Percentiles rank a stretch among this genome's conserved stretches.
phyloP scores from a whole-genome alignment of 2,888 invertebrate species.

The Sisyra terminalis region DNA sequence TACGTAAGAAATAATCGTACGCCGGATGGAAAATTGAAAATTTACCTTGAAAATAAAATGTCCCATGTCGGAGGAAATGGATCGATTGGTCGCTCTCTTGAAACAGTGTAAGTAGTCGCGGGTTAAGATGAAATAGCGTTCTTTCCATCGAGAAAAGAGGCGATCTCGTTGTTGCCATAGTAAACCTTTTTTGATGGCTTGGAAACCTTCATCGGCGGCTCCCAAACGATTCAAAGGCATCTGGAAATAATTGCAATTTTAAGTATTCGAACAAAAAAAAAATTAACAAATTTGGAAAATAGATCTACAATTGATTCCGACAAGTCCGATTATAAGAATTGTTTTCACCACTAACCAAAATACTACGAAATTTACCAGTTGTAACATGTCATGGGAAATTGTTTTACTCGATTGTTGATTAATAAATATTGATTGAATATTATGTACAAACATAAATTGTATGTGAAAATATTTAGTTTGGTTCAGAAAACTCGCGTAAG shows the following conservation, averaged over 20 bases:
- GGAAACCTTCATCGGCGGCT: conserved; percentile 26
- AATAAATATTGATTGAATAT: too few species aligned
- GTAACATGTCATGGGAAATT: too few species aligned
- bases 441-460: too few species aligned
- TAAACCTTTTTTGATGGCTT: conserved; percentile 44
- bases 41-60: conserved; percentile 46
- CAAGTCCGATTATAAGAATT: too few species aligned
- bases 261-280: too few species aligned
- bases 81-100: conserved; percentile 36
- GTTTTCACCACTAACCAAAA: too few species aligned
- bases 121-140: conserved; percentile 46
- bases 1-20: neutral
- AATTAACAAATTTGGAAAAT: too few species aligned
- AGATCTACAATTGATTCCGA: too few species aligned
- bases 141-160: conserved; percentile 48
- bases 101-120: conserved; percentile 49
- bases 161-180: conserved; percentile 47
- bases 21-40: conserved; percentile 10
- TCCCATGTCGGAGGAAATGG: conserved; percentile 43
- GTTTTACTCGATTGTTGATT: too few species aligned
- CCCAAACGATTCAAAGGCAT: conserved; percentile 2
- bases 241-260: conserved; percentile 2
- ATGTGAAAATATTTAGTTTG: too few species aligned
- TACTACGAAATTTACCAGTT: too few species aligned
- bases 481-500: too few species aligned